phyloP scores from a whole-genome alignment of 2,113 vertebrate genomes.

The Gracilinanus agilis region DNA sequence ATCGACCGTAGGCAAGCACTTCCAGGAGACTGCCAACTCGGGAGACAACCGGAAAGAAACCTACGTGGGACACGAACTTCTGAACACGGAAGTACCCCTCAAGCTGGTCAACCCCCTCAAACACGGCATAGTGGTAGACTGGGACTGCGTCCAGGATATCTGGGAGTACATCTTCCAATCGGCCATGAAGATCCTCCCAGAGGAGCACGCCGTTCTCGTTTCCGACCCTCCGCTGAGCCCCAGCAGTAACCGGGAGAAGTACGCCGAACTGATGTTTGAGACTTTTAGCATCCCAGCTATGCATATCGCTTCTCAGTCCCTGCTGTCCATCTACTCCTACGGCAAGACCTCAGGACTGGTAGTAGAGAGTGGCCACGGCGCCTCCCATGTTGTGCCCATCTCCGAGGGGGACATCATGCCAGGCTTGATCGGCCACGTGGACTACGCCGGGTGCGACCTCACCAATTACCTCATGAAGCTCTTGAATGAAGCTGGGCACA shows the following conservation, averaged over 20 bases:
- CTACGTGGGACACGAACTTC: slow-evolving; percentile 76
- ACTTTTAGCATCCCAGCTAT: slow-evolving; percentile 75
- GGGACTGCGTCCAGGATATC: slow-evolving; percentile 79
- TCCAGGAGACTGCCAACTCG: neutral
- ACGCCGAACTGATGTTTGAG: slow-evolving; percentile 79
- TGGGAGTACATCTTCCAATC: slow-evolving; percentile 80
- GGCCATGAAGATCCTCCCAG: slow-evolving; percentile 69
- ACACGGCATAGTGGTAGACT: slow-evolving; percentile 75
- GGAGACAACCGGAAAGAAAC: slow-evolving; percentile 68
- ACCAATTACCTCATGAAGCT: slow-evolving; percentile 77
- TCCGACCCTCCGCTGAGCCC: slow-evolving; percentile 77
- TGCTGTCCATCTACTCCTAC: slow-evolving; percentile 80
- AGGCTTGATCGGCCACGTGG: neutral
- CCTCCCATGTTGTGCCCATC: slow-evolving; percentile 78
- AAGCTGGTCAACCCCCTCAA: slow-evolving; percentile 73
- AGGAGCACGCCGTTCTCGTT: slow-evolving; percentile 78
- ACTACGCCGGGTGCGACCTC: slow-evolving; percentile 74
- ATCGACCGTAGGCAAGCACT: slow-evolving; percentile 68
- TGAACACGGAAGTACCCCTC: slow-evolving; percentile 42
- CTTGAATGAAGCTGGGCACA: slow-evolving; percentile 70
- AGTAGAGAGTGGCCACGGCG: slow-evolving; percentile 76
- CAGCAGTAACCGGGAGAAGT: slow-evolving; percentile 72
- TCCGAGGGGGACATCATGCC: slow-evolving; percentile 75
- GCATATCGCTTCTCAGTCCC: slow-evolving; percentile 74
- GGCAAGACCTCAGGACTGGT: slow-evolving; percentile 79